Evolutionary conservation across 1,140 invertebrate species (phyloP).

Genomic region (Heliothis subflexa): DNA sequence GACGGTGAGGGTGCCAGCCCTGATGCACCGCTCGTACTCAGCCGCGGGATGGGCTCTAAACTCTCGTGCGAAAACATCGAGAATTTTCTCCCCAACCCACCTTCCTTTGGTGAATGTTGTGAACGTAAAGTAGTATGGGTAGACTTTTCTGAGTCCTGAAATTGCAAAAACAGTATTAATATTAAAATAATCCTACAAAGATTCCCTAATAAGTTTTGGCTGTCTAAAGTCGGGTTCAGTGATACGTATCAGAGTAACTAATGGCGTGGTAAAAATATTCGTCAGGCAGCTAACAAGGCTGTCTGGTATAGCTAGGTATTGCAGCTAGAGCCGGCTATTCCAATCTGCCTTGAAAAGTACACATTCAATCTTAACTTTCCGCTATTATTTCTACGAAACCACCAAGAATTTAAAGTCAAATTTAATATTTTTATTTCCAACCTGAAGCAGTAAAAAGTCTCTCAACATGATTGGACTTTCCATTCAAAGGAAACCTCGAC

Average conservation of each 20-base stretch:
- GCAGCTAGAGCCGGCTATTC: too few relatives aligned
- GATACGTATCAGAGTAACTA: too few relatives aligned
- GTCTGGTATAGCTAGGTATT: too few relatives aligned
- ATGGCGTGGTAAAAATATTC: too few relatives aligned
- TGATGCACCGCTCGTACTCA: slow-evolving; percentile 96
- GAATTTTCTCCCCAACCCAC: slow-evolving; percentile 97
- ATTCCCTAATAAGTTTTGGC: too few relatives aligned
- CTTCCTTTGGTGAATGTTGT: slow-evolving; percentile 98
- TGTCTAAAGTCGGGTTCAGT: too few relatives aligned
- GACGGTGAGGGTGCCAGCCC: slow-evolving; percentile 96
- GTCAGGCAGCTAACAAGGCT: too few relatives aligned
- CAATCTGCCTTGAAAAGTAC: too few relatives aligned
- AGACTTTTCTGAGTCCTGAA: slow-evolving; percentile 98
- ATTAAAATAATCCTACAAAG: background rate
- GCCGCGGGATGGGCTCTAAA: slow-evolving; percentile 97
- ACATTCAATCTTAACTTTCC: too few relatives aligned
- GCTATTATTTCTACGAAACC: too few relatives aligned
- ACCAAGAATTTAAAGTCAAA: background rate
- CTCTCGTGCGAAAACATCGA: slow-evolving; percentile 97
- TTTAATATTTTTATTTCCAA: background rate
- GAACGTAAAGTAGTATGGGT: slow-evolving; percentile 99
- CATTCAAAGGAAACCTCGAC: slow-evolving; percentile 17
- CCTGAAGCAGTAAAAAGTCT: background rate
- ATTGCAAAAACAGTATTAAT: slow-evolving; percentile 42
- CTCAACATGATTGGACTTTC: slow-evolving; percentile 8